These are phyloP conservation scores for Melipona bicolor DNA, from an alignment of 2,888 invertebrate genomes.

Conservation along the genomic window DNA sequence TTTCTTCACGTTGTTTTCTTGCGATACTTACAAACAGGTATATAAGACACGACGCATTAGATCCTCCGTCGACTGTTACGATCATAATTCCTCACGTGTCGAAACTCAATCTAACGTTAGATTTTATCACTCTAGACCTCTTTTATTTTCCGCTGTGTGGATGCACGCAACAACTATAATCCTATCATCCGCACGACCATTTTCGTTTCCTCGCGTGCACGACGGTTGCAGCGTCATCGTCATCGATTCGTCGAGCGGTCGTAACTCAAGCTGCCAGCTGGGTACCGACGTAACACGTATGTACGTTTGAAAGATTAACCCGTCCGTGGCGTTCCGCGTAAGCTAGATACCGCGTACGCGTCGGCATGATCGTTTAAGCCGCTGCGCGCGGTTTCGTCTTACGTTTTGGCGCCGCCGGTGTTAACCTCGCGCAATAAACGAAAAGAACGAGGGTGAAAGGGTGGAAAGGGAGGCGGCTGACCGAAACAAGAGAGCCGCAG, in stretches of 20 bases:
- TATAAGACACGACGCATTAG: too few relatives aligned
- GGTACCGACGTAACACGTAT: slow-evolving; percentile 34
- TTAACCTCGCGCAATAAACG: slow-evolving; percentile 34
- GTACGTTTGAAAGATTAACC: slow-evolving; percentile 58
- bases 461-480: slow-evolving; percentile 21
- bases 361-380: slow-evolving; percentile 21
- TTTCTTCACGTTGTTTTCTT: too few relatives aligned
- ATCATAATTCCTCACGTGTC: background rate
- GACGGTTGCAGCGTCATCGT: background rate
- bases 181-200: background rate
- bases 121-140: background rate
- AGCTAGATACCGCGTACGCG: slow-evolving; percentile 26
- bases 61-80: too few relatives aligned
- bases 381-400: slow-evolving; percentile 57
- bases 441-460: slow-evolving; percentile 19
- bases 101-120: background rate
- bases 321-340: slow-evolving; percentile 14
- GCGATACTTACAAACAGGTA: too few relatives aligned
- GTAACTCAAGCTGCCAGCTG: slow-evolving; percentile 58
- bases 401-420: slow-evolving; percentile 65
- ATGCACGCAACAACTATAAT: background rate
- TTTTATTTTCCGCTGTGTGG: background rate
- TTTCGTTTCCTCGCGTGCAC: background rate
- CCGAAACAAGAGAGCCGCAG: slow-evolving; percentile 63
- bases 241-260: slow-evolving; percentile 23